These are phyloP conservation scores for Aplysia californica DNA, from an alignment of 1,140 invertebrate species.

Conservation along the genomic window DNA sequence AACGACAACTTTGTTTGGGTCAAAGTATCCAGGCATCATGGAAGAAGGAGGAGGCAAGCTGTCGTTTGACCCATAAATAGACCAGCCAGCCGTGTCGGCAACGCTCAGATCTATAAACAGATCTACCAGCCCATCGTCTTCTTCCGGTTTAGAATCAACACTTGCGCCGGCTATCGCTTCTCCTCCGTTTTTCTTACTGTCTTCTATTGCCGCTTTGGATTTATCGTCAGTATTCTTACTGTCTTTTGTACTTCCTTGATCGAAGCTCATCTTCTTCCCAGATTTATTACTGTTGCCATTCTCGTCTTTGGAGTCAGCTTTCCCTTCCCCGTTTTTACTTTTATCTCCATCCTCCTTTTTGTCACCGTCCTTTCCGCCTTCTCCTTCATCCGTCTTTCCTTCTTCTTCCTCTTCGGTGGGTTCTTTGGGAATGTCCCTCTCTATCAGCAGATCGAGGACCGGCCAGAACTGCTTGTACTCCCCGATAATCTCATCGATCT, in stretches of 20 bases:
- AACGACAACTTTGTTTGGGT: slow-evolving; percentile 19
- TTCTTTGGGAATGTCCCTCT: slow-evolving; percentile 41
- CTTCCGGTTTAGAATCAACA: neutral
- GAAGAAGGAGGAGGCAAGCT: slow-evolving; percentile 17
- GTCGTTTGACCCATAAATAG: slow-evolving; percentile 32
- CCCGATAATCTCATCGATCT: slow-evolving; percentile 63
- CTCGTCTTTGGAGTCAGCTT: slow-evolving; percentile 28
- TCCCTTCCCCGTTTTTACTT: slow-evolving; percentile 24
- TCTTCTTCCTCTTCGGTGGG: slow-evolving; percentile 38
- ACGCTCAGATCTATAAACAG: slow-evolving; percentile 57
- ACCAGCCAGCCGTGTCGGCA: slow-evolving; percentile 39
- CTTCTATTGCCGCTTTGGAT: slow-evolving; percentile 6
- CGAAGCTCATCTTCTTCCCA: slow-evolving; percentile 25
- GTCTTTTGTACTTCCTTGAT: neutral
- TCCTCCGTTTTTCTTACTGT: neutral
- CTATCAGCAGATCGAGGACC: slow-evolving; percentile 49
- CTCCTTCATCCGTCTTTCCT: slow-evolving; percentile 30
- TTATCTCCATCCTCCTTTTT: slow-evolving; percentile 27
- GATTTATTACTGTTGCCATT: slow-evolving; percentile 33
- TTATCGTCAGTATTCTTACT: slow-evolving; percentile 1
- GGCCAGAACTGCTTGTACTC: slow-evolving; percentile 65
- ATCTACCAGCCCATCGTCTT: slow-evolving; percentile 52
- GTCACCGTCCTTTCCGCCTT: slow-evolving; percentile 30
- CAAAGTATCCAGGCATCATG: slow-evolving; percentile 39
- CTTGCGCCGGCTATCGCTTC: neutral